phyloP scores from a whole-genome alignment of 2,888 invertebrate genomes.

The Nycteola revayana region DNA sequence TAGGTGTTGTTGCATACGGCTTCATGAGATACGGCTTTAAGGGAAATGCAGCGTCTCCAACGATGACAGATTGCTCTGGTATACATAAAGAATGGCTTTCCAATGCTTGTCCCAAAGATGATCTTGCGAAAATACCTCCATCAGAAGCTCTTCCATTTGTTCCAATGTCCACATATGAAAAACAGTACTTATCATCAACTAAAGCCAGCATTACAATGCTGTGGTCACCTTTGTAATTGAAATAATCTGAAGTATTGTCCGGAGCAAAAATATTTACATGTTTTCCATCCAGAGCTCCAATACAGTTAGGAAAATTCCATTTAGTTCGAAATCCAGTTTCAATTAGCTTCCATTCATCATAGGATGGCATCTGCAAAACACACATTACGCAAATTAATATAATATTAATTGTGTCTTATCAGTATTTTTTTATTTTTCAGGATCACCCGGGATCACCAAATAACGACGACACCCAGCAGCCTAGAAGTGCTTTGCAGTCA shows the following conservation, averaged over 20 bases:
- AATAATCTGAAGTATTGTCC: constrained; percentile 18
- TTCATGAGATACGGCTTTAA: constrained; percentile 2
- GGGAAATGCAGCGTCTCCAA: not conserved
- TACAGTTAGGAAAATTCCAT: constrained; percentile 23
- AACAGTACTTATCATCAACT: constrained; percentile 20
- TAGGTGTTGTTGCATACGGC: not conserved
- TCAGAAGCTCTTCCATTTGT: constrained; percentile 23
- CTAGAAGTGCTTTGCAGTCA: not conserved
- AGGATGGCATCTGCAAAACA: constrained; percentile 14
- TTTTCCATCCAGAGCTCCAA: constrained; percentile 19
- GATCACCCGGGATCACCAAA: no score
- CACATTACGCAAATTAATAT: not conserved
- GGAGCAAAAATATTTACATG: constrained; percentile 18
- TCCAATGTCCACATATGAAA: constrained; percentile 16
- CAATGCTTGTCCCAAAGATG: not conserved
- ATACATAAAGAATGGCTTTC: not conserved
- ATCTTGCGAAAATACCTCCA: constrained; percentile 10
- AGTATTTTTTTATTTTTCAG: not conserved
- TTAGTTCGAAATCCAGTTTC: constrained; percentile 8
- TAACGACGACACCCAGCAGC: not conserved
- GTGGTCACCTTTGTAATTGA: constrained; percentile 26
- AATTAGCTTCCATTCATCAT: constrained; percentile 13
- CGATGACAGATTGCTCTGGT: not conserved
- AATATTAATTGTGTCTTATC: no score
- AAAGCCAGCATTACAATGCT: constrained; percentile 20